Evolutionary conservation across 2,888 invertebrate genomes (phyloP), one percentile per base, ranked within the genome.

Genomic region (Dermolepida albohirtum): DNA sequence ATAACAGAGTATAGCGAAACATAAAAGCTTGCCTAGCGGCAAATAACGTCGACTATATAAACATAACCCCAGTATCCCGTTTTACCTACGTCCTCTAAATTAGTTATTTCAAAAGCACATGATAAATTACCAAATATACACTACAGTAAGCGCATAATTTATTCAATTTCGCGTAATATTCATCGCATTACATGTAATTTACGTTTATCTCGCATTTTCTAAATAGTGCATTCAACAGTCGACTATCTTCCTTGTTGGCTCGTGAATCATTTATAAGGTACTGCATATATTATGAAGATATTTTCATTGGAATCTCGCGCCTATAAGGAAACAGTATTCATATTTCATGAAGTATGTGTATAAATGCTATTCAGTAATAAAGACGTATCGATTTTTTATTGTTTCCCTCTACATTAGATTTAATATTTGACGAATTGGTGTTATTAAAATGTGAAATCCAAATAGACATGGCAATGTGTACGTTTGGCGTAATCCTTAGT

Each of bases 331-430:
- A 52, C 14, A 8, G 12, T 14, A 52, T 52, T 52, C 34, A 29
- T 29, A 52, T n/a, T 29, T 29, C 51, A 52, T 34, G 34, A 34
- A 12, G n/a, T n/a, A n/a, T n/a, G n/a, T n/a, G n/a, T n/a, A n/a
- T n/a, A n/a, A n/a, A n/a, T 34, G 6, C 17, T 49, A 29, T 5
- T 14, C 14, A 34, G 14, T 12, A 29, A 7, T 14, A 14, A 52
- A 34, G 51, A 52, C 10, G 12, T 10, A 52, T 52, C 51, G 39
- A 52, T 52, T 52, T 51, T 34, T 52, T 12, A 12, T 29, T 29
- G 34, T 5, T 6, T 29, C n/a, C 6, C 12, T 10, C 6, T 14
- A 2, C 1, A 12, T 8, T 12, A 34, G 14, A 12, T 34, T 52
- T n/a, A 22, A 10, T 12, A 52, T 52, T 29, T 29, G 51, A 52